A percentile compares a stretch with the other conserved stretches of the same genome.
phyloP scores from a whole-genome alignment of 2,888 invertebrate genomes.

The Papilio protenor region DNA sequence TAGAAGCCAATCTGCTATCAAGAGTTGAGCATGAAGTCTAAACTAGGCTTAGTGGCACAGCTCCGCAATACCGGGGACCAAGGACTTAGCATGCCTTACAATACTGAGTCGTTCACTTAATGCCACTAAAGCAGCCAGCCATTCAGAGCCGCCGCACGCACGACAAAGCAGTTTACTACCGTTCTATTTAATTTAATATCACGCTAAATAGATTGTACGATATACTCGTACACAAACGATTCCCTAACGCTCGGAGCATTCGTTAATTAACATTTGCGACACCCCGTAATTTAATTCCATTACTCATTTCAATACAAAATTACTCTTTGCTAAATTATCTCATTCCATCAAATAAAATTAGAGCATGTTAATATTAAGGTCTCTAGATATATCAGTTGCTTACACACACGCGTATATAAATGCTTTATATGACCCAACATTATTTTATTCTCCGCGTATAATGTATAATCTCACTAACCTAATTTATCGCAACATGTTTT shows the following conservation, averaged over 20 bases:
- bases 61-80: slow-evolving; percentile 21
- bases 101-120: slow-evolving; percentile 38
- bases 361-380: slow-evolving; percentile 16
- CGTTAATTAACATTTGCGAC: slow-evolving; percentile 35
- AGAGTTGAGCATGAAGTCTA: slow-evolving; percentile 8
- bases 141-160: slow-evolving; percentile 40
- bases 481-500: slow-evolving; percentile 43
- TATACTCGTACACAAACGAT: slow-evolving; percentile 23
- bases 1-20: slow-evolving; percentile 26
- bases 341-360: slow-evolving; percentile 36
- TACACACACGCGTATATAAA: slow-evolving; percentile 26
- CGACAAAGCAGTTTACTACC: slow-evolving; percentile 32
- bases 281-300: slow-evolving; percentile 39
- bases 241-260: slow-evolving; percentile 13
- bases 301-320: slow-evolving; percentile 43
- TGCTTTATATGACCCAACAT: slow-evolving; percentile 40
- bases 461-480: slow-evolving; percentile 42
- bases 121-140: slow-evolving; percentile 37
- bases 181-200: slow-evolving; percentile 42
- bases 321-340: slow-evolving; percentile 36
- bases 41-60: slow-evolving; percentile 22
- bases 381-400: slow-evolving; percentile 24
- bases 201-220: slow-evolving; percentile 32
- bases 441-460: slow-evolving; percentile 42
- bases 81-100: slow-evolving; percentile 36